These are phyloP conservation scores for Pogonocichla stellata DNA, from an alignment of 2,113 vertebrate species.

Conservation along the genomic window DNA sequence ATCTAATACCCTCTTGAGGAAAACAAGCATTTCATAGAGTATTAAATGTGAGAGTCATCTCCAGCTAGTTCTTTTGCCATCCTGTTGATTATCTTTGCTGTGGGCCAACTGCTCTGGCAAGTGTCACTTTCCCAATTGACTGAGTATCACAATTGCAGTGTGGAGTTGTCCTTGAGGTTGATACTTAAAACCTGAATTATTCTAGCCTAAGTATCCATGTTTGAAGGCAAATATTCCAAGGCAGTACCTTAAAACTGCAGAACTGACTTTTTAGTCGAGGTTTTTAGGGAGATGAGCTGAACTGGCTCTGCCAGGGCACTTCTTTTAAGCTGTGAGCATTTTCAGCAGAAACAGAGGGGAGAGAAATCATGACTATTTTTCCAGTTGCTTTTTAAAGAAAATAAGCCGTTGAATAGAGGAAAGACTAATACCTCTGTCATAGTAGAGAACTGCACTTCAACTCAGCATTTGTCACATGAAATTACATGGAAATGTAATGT, in stretches of 20 bases:
- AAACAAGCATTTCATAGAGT: not conserved
- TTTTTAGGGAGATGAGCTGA: not conserved
- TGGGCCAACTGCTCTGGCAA: not conserved
- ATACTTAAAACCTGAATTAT: not conserved
- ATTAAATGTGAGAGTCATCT: not conserved
- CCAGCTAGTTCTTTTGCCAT: not conserved
- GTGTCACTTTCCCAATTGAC: not conserved
- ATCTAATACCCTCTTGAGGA: not conserved
- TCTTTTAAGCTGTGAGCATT: not conserved
- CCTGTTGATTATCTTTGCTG: not conserved
- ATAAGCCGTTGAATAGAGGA: not conserved
- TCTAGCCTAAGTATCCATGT: not conserved
- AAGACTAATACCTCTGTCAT: not conserved
- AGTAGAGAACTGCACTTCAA: not conserved
- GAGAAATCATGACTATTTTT: not conserved
- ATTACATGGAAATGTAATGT: not conserved
- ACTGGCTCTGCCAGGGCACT: not conserved
- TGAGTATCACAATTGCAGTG: not conserved
- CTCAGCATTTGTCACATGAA: not conserved
- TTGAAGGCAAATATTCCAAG: not conserved
- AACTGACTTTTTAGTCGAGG: not conserved
- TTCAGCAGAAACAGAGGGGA: not conserved
- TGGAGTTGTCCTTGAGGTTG: not conserved
- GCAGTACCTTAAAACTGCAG: not conserved
- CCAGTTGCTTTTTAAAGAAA: not conserved